Percentiles rank a stretch among this genome's conserved stretches.
These are phyloP conservation scores for Pagrus major DNA, from an alignment of 2,113 vertebrate genomes.

Conservation along the genomic window DNA sequence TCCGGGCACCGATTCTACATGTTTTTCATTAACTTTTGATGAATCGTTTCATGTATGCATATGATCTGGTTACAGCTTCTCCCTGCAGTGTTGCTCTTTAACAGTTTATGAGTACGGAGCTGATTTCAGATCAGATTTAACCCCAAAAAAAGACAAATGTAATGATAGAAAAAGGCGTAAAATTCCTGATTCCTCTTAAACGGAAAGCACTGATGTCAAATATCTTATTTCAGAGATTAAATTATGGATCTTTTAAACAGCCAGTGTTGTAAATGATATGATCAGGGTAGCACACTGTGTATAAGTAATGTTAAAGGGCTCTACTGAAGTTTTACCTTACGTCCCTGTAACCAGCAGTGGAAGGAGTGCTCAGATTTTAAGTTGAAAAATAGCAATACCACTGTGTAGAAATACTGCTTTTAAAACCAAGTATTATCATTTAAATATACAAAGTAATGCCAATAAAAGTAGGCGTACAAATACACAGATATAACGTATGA, in stretches of 20 bases:
- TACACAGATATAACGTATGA: no score
- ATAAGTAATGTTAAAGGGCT: not conserved
- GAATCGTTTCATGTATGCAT: not conserved
- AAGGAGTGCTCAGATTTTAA: not conserved
- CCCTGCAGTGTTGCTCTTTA: not conserved
- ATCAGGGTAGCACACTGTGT: no score
- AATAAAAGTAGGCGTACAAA: no score
- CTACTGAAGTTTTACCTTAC: no score
- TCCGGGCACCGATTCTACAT: not conserved
- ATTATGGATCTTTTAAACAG: no score
- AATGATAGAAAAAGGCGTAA: not conserved
- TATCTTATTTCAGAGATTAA: not conserved
- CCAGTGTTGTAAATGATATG: not conserved
- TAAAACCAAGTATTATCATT: no score
- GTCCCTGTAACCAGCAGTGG: no score
- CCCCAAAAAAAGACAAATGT: not conserved
- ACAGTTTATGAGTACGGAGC: not conserved
- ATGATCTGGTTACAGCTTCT: not conserved
- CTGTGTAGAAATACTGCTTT: no score
- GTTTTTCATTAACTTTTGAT: not conserved
- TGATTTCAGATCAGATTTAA: not conserved
- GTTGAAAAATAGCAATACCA: no score
- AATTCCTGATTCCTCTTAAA: not conserved
- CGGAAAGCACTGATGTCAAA: not conserved
- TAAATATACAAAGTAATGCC: no score